phyloP scores from a whole-genome alignment of 1,140 invertebrate genomes.

The Hyles euphorbiae region DNA sequence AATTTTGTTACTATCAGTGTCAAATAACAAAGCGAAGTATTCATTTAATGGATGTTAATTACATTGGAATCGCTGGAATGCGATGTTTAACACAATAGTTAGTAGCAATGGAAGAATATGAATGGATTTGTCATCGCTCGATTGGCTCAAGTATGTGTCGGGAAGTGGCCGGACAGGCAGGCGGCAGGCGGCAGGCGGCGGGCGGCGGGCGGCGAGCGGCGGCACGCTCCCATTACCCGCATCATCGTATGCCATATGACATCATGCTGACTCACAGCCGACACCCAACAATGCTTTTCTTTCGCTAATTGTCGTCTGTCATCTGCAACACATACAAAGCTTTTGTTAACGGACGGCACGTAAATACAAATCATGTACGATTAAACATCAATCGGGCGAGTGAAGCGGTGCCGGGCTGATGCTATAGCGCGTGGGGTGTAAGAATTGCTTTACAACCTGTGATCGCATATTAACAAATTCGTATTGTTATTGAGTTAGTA shows the following conservation, averaged over 20 bases:
- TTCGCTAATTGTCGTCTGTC: conserved; percentile 26
- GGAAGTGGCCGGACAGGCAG: conserved; percentile 52
- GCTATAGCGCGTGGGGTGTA: too few relatives aligned
- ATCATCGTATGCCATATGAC: conserved; percentile 48
- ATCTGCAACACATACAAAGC: conserved; percentile 35
- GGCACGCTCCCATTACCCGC: conserved; percentile 61
- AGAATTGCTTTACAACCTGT: too few relatives aligned
- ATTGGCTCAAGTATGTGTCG: conserved; percentile 64
- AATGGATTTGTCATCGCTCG: conserved; percentile 70
- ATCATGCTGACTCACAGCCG: conserved; percentile 61
- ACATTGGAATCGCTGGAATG: conserved; percentile 32
- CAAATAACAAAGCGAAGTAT: conserved; percentile 8
- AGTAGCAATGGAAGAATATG: conserved; percentile 51
- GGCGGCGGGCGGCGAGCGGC: conserved; percentile 39
- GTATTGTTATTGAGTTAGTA: too few relatives aligned
- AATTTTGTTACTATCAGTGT: background rate
- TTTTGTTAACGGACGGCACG: background rate
- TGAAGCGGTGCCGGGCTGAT: too few relatives aligned
- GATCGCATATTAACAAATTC: too few relatives aligned
- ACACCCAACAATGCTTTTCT: conserved; percentile 24
- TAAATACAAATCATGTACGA: too few relatives aligned
- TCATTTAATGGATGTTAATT: conserved; percentile 23
- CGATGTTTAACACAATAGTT: conserved; percentile 39
- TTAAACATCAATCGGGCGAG: too few relatives aligned
- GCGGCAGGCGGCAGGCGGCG: conserved; percentile 38